A percentile compares a stretch with the other conserved stretches of the same genome.
Conservation (phyloP, 1,140 invertebrate genomes). For the Ooceraea biroi region DNA sequence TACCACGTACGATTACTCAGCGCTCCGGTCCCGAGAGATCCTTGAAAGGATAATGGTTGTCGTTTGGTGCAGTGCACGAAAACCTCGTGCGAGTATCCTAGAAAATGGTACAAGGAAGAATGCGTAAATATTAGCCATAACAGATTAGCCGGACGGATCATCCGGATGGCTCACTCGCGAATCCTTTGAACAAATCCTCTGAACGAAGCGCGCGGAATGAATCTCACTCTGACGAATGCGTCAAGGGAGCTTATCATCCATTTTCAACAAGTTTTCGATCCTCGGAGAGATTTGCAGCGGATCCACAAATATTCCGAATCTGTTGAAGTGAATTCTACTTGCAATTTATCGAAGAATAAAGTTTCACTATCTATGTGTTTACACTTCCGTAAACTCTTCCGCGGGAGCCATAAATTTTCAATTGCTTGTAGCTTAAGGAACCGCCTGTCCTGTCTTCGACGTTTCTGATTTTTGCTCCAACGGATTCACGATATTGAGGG, state of each 20-base stretch:
- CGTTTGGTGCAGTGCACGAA: neutral
- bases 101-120: neutral
- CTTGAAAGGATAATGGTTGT: constrained; percentile 21
- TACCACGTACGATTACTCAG: constrained; percentile 44
- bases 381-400: neutral
- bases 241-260: neutral
- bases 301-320: neutral
- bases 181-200: neutral
- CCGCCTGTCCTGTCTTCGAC: neutral
- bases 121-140: neutral
- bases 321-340: neutral
- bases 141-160: neutral
- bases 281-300: neutral
- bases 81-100: constrained; percentile 13
- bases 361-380: neutral
- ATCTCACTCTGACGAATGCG: neutral
- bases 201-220: neutral
- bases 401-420: neutral
- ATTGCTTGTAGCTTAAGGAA: neutral
- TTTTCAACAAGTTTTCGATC: neutral
- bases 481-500: neutral
- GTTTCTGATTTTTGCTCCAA: neutral
- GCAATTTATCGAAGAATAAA: neutral
- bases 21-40: neutral
- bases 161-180: neutral